A percentile compares a stretch with the other conserved stretches of the same genome.
Conservation (phyloP, 2,888 invertebrate genomes). For the Trachelus tabidus region DNA sequence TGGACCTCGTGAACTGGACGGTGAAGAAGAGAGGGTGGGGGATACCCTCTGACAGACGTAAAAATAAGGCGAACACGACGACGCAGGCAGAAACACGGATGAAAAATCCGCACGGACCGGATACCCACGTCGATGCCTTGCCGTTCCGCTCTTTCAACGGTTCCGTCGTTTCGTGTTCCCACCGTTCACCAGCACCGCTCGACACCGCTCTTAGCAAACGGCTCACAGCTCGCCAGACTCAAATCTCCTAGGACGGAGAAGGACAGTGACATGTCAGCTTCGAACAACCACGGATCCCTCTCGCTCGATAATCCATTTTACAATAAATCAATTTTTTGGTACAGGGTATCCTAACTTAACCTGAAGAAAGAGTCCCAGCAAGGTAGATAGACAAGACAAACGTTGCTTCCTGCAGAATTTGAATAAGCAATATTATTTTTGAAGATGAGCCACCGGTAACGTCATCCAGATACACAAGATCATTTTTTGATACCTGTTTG, state of each 20-base stretch:
- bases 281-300: background rate
- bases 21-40: background rate
- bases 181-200: background rate
- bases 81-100: background rate
- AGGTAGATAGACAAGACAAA: background rate
- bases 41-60: slow-evolving; percentile 38
- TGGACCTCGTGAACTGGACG: slow-evolving; percentile 11
- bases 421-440: background rate
- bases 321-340: background rate
- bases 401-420: background rate
- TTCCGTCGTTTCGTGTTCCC: background rate
- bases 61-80: slow-evolving; percentile 25
- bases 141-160: background rate
- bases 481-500: background rate
- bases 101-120: slow-evolving; percentile 35
- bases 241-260: background rate
- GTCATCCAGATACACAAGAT: background rate
- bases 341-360: background rate
- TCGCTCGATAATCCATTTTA: background rate
- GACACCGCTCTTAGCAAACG: background rate
- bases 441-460: background rate
- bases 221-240: background rate
- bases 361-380: background rate
- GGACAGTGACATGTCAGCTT: background rate
- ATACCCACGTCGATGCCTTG: slow-evolving; percentile 8